These are phyloP conservation scores for Gulo gulo DNA, from an alignment of 2,113 vertebrate genomes.

Conservation along the genomic window DNA sequence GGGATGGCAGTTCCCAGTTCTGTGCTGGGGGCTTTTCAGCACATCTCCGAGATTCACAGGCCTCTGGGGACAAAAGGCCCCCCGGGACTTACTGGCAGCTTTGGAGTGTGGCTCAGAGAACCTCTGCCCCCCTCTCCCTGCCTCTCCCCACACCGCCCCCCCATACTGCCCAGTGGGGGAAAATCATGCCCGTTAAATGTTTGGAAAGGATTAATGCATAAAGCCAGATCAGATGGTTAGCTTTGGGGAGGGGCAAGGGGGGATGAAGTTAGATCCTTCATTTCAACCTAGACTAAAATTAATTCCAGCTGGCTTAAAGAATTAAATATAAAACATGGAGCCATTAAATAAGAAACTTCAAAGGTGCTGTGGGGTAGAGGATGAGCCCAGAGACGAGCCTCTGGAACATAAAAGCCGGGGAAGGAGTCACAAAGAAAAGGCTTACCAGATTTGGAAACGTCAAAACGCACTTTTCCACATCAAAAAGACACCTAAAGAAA, in stretches of 20 bases:
- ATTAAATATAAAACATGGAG: slow-evolving; percentile 46
- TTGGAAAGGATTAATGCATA: slow-evolving; percentile 30
- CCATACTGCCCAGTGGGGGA: not conserved
- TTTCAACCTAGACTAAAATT: slow-evolving; percentile 43
- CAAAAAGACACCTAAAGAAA: not conserved
- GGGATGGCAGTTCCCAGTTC: too few relatives aligned
- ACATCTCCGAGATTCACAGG: rapidly evolving
- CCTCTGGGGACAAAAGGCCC: not conserved
- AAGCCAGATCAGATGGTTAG: slow-evolving; percentile 39
- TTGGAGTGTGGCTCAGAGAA: not conserved
- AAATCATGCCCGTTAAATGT: not conserved
- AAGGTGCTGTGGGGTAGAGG: slow-evolving; percentile 6
- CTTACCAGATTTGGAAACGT: not conserved
- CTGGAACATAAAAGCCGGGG: slow-evolving; percentile 11
- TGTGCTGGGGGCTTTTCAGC: not conserved
- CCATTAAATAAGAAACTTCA: slow-evolving; percentile 55
- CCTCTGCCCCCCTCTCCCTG: not conserved
- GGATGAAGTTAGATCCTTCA: not conserved
- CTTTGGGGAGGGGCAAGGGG: not conserved
- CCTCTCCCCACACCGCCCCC: rapidly evolving
- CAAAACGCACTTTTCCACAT: not conserved
- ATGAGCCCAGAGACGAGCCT: slow-evolving; percentile 11
- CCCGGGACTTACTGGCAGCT: not conserved
- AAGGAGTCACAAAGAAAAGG: not conserved
- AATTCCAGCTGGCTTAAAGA: slow-evolving; percentile 69